These are phyloP conservation scores for Xerus rutilus DNA, from an alignment of 2,797 vertebrate species.

Conservation along the genomic window DNA sequence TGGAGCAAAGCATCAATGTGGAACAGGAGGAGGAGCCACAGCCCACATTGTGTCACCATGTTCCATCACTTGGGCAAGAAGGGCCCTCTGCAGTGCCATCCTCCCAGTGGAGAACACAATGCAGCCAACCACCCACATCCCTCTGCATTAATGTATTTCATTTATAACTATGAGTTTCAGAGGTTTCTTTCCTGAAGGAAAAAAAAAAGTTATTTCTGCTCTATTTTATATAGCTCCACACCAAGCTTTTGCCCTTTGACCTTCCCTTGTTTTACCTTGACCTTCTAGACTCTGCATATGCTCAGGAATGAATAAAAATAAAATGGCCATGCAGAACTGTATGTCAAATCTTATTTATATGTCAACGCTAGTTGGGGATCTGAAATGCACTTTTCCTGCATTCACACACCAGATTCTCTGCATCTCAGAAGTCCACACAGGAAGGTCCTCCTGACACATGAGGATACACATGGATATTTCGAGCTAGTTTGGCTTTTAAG, in stretches of 20 bases:
- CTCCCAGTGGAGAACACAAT: background rate
- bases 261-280: background rate
- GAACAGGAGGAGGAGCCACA: background rate
- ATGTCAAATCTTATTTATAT: background rate
- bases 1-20: background rate
- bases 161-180: background rate
- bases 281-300: background rate
- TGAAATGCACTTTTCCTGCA: background rate
- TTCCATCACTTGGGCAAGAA: background rate
- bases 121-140: background rate
- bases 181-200: background rate
- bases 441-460: background rate
- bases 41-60: rapidly evolving
- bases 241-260: background rate
- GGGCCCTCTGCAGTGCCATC: background rate
- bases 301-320: background rate
- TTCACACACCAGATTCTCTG: background rate
- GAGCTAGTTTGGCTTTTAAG: background rate
- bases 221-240: background rate
- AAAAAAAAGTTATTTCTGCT: background rate
- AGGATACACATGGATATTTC: background rate
- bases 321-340: background rate
- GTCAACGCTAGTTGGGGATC: background rate
- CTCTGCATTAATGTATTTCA: background rate
- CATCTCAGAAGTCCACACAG: background rate